These are phyloP conservation scores for Eucriotettix oculatus DNA, from an alignment of 2,888 invertebrate species.

Conservation along the genomic window DNA sequence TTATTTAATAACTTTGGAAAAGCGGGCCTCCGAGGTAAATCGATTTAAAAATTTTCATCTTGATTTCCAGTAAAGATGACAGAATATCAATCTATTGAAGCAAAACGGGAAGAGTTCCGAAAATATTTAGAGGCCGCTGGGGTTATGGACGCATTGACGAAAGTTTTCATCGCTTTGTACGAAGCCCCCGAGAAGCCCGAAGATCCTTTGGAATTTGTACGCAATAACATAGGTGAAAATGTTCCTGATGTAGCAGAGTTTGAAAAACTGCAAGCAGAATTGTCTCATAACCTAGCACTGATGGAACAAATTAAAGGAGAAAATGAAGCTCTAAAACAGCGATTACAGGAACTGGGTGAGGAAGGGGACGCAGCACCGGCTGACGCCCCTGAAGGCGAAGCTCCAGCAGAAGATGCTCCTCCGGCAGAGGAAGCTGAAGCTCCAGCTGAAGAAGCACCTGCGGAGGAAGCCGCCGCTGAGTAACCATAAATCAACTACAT, in stretches of 20 bases:
- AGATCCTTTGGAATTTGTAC: neutral
- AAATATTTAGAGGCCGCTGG: neutral
- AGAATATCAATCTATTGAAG: neutral
- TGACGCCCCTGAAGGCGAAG: neutral
- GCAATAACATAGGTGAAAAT: neutral
- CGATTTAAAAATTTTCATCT: too few species aligned
- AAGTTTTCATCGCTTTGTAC: neutral
- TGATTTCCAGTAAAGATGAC: neutral
- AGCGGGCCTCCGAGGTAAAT: too few species aligned
- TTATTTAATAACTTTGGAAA: too few species aligned
- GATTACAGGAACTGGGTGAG: neutral
- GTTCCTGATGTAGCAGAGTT: neutral
- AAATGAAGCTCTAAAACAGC: neutral
- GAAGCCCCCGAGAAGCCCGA: neutral
- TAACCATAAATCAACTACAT: too few species aligned
- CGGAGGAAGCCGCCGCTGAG: neutral
- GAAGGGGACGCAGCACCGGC: neutral
- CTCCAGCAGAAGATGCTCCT: neutral
- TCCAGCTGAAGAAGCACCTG: neutral
- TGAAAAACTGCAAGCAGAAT: neutral
- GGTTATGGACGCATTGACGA: neutral
- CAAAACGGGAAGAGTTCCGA: neutral
- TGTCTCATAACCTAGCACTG: neutral
- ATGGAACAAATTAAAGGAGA: neutral
- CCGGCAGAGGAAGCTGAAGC: neutral